phyloP scores from a whole-genome alignment of 92 coral and sea anemone species.

The Pocillopora meandrina region DNA sequence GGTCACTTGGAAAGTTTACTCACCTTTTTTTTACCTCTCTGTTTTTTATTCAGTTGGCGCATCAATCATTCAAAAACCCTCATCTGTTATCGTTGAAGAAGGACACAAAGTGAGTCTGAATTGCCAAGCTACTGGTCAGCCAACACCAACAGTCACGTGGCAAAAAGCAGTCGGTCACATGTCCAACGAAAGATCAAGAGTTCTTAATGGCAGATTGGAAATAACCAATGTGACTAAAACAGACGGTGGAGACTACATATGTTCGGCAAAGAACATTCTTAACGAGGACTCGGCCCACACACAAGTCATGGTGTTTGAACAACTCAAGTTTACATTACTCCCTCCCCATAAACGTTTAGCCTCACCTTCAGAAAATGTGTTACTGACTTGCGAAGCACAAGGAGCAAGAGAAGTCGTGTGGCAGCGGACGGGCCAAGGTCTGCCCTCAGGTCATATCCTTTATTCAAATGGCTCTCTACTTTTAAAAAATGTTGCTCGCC shows the following conservation, averaged over 20 bases:
- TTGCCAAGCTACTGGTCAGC: slow-evolving; percentile 35
- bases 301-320: slow-evolving; percentile 31
- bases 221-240: slow-evolving; percentile 13
- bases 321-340: slow-evolving; percentile 9
- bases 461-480: slow-evolving; percentile 1
- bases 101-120: slow-evolving; percentile 29
- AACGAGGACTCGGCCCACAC: slow-evolving; percentile 9
- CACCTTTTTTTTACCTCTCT: not conserved
- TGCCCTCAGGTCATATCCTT: slow-evolving; percentile 8
- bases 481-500: not conserved
- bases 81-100: slow-evolving; percentile 46
- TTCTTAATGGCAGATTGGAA: slow-evolving; percentile 7
- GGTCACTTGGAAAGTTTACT: too few species aligned
- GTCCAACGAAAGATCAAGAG: not conserved
- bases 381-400: slow-evolving; percentile 38
- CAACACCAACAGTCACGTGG: slow-evolving; percentile 33
- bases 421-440: slow-evolving; percentile 12
- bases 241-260: slow-evolving; percentile 33
- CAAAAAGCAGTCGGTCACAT: not conserved
- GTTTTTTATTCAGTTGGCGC: not conserved
- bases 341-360: not conserved
- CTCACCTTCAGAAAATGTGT: not conserved
- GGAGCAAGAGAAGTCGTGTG: slow-evolving; percentile 28
- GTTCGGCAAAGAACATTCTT: slow-evolving; percentile 22
- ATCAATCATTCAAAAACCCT: slow-evolving; percentile 21